These are phyloP conservation scores for Ammodytes marinus DNA, from an alignment of 2,113 vertebrate genomes.

Conservation along the genomic window DNA sequence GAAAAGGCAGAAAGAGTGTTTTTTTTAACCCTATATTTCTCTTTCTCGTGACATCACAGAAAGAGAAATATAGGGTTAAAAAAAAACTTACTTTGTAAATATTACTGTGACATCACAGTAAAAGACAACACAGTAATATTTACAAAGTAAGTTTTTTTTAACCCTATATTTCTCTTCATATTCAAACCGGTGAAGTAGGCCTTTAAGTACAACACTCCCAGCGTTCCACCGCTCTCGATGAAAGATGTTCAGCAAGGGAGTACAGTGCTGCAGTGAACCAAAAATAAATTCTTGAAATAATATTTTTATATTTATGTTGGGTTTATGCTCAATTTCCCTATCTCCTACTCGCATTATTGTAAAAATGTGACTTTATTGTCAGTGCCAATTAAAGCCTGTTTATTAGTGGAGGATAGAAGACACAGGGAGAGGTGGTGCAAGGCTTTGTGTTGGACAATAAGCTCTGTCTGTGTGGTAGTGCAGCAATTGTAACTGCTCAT, in stretches of 20 bases:
- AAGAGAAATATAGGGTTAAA: too few species aligned
- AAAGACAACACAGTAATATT: too few species aligned
- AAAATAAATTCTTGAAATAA: not conserved
- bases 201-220: not conserved
- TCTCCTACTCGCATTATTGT: not conserved
- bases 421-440: not conserved
- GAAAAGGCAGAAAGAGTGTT: too few species aligned
- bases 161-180: too few species aligned
- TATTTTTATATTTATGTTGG: not conserved
- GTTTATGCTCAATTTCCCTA: not conserved
- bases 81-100: too few species aligned
- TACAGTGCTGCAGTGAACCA: not conserved
- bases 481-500: not conserved
- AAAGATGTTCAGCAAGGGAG: too few species aligned
- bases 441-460: slow-evolving; percentile 7
- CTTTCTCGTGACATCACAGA: too few species aligned
- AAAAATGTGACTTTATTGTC: not conserved
- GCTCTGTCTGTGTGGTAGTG: not conserved
- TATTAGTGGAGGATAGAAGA: not conserved
- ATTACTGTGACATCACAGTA: too few species aligned
- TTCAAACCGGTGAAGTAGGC: too few species aligned
- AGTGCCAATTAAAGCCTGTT: not conserved
- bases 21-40: too few species aligned
- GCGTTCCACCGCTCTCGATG: not conserved
- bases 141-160: too few species aligned